These are phyloP conservation scores for Meloe dianella DNA, from an alignment of 2,888 invertebrate species.

Conservation along the genomic window DNA sequence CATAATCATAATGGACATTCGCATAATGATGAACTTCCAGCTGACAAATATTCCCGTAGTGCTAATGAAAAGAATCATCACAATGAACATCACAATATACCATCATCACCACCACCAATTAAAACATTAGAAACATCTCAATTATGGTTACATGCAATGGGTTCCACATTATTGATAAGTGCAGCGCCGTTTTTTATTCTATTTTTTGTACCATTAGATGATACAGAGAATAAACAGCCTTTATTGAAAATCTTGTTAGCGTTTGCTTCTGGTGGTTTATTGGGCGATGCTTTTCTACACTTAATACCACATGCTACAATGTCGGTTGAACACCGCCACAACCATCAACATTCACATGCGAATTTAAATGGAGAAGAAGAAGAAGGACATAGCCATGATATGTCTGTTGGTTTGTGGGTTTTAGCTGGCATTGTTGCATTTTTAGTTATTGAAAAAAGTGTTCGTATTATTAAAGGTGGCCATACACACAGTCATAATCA, in stretches of 20 bases:
- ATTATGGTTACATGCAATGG: slow-evolving; percentile 82
- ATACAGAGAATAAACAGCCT: slow-evolving; percentile 81
- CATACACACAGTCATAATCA: slow-evolving; percentile 74
- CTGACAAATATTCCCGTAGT: slow-evolving; percentile 82
- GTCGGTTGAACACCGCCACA: slow-evolving; percentile 60
- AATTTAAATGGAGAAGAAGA: slow-evolving; percentile 62
- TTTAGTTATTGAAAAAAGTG: slow-evolving; percentile 90
- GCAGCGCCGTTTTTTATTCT: slow-evolving; percentile 93
- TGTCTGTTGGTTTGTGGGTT: slow-evolving; percentile 93
- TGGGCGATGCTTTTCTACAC: slow-evolving; percentile 99
- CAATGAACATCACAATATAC: slow-evolving; percentile 40
- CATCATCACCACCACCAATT: slow-evolving; percentile 28
- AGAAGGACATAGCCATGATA: slow-evolving; percentile 74
- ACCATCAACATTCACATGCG: slow-evolving; percentile 61
- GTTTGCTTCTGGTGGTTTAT: slow-evolving; percentile 92
- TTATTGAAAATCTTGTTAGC: slow-evolving; percentile 88
- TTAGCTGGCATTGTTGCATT: slow-evolving; percentile 92
- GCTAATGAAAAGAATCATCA: slow-evolving; percentile 61
- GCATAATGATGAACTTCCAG: slow-evolving; percentile 67
- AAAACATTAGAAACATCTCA: slow-evolving; percentile 41
- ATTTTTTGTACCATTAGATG: slow-evolving; percentile 91
- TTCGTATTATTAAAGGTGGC: slow-evolving; percentile 82
- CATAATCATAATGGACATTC: slow-evolving; percentile 63
- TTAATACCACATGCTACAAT: slow-evolving; percentile 94
- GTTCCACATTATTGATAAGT: slow-evolving; percentile 92